Percentiles rank a stretch among this genome's conserved stretches.
These are phyloP conservation scores for Zygogramma bicolorata DNA, from an alignment of 2,888 invertebrate genomes.

Conservation along the genomic window DNA sequence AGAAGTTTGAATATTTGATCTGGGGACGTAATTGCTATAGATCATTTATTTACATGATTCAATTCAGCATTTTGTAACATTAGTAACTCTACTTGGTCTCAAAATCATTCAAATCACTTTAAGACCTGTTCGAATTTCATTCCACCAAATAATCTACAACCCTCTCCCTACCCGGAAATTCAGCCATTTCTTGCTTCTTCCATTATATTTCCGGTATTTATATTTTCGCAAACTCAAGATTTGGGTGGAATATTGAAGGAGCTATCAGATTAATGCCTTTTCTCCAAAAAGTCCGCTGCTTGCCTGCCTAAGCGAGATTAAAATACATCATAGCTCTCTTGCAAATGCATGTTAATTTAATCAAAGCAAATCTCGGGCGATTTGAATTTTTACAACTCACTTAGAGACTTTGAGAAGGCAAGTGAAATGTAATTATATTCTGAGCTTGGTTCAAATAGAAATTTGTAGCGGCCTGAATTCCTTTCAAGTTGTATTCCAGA, in stretches of 20 bases:
- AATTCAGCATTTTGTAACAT: too few species aligned
- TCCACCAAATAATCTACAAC: too few species aligned
- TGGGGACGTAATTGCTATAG: too few species aligned
- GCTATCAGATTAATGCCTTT: slow-evolving; percentile 37
- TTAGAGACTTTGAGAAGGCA: slow-evolving; percentile 3
- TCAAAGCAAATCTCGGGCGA: slow-evolving; percentile 32
- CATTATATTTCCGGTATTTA: slow-evolving; percentile 12
- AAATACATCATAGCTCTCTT: slow-evolving; percentile 28
- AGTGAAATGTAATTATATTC: slow-evolving; percentile 3
- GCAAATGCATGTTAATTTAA: slow-evolving; percentile 39
- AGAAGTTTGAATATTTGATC: too few species aligned
- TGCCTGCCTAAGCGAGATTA: slow-evolving; percentile 34
- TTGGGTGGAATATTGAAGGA: slow-evolving; percentile 39
- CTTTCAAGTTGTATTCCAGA: not conserved
- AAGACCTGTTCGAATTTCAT: too few species aligned
- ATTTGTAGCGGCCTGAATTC: not conserved
- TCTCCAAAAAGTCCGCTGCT: slow-evolving; percentile 22
- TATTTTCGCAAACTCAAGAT: slow-evolving; percentile 23
- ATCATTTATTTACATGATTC: too few species aligned
- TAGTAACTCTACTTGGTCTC: too few species aligned
- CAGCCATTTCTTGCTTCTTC: not conserved
- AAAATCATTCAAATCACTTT: too few species aligned
- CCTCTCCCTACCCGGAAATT: not conserved
- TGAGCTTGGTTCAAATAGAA: not conserved
- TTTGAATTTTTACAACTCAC: slow-evolving; percentile 29